These are phyloP conservation scores for Antedon mediterranea DNA, from an alignment of 53 echinoderm and acorn worm genomes.

Conservation along the genomic window DNA sequence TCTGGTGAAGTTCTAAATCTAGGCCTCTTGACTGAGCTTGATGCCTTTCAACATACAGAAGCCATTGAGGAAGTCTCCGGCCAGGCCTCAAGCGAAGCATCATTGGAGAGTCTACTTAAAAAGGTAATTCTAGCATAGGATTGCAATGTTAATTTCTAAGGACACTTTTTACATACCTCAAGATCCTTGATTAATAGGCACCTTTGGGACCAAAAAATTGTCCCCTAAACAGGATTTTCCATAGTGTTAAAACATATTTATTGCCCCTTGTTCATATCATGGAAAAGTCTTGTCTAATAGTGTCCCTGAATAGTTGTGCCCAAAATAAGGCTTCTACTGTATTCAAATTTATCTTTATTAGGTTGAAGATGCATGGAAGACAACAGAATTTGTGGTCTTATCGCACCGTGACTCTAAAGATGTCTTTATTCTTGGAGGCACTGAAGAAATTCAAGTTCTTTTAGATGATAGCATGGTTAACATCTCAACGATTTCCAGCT, in stretches of 20 bases:
- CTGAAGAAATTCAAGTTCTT: conserved; percentile 95
- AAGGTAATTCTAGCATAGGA: conserved; percentile 33
- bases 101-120: conserved; percentile 81
- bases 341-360: no score
- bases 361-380: conserved; percentile 99
- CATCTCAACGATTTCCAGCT: conserved; percentile 80
- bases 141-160: no score
- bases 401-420: conserved; percentile 92
- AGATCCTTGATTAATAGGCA: no score
- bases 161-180: no score
- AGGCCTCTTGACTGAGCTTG: conserved; percentile 65
- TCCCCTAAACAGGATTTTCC: no score
- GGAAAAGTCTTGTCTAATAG: no score
- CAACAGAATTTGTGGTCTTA: conserved; percentile 84
- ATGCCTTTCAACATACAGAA: conserved; percentile 77
- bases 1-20: conserved; percentile 65
- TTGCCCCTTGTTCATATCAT: no score
- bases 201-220: no score
- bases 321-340: no score
- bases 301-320: no score
- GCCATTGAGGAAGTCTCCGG: conserved; percentile 95
- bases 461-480: conserved; percentile 95
- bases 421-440: conserved; percentile 93
- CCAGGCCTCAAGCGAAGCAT: conserved; percentile 86
- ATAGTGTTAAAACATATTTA: no score